Base-by-base conservation (phyloP, 1,140 invertebrate species). In the Euura saliciscinereae region DNA sequence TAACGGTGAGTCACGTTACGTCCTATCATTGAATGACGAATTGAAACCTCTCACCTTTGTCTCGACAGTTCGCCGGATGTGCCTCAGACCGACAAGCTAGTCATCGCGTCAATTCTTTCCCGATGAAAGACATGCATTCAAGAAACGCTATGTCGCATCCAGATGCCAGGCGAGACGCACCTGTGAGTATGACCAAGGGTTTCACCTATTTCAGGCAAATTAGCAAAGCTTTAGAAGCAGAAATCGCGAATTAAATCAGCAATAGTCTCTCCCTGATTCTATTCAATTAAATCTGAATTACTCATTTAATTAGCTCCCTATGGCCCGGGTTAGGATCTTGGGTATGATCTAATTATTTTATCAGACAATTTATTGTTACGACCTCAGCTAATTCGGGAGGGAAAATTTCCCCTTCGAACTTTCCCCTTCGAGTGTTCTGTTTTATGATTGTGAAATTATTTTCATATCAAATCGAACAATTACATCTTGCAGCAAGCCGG, bases 101-200 rank as follows among this genome's bases (percentile, higher is more conserved):
- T 77, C 91, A 93, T 75, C 90, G 93, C 76, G 91, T 94, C 11
- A 93, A 93, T 82, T 90, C 93, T 8, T 95, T 95, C 88, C 94
- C 94, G 10, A 94, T 96, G 94, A 94, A 94, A 80, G 94, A 95
- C 82, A 90, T 95, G 86, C 86, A 91, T 83, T 79, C 82, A 65
- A 82, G 85, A 45, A 78, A 80, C 69, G 86, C 91, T 72, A 89
- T 91, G 87, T 85, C 90, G 86, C 91, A 91, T 81, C 86, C 90
- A 75, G 93, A 95, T 79, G 86, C 91, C 70, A 93, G 90, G 80
- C 88, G 90, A 75, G 94, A 95, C 85, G 92, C 93, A 66, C 93
- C 94, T 76, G 94, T 95, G 89, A 91, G 88, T 88, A 76, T 74
- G 28, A 28, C 28, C 0, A 28, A 28, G 28, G 28, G 28, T 28